Percentiles rank a stretch among this genome's conserved stretches.
phyloP scores from a whole-genome alignment of 2,113 vertebrate species.

The Cebus imitator region DNA sequence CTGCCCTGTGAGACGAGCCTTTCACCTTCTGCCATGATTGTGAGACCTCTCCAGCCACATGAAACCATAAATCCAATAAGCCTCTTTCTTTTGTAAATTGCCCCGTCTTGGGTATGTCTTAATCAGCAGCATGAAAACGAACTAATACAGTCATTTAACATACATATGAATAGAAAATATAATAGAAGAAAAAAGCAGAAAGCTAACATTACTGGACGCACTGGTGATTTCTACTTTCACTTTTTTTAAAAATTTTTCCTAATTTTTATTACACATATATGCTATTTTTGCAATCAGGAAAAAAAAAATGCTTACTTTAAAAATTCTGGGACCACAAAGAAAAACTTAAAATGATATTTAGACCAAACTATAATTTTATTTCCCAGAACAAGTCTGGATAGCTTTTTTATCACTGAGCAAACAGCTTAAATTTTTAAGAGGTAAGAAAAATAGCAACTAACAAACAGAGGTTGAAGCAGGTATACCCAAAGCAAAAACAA shows the following conservation, averaged over 20 bases:
- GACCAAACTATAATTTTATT: conserved; percentile 16
- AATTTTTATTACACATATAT: background rate
- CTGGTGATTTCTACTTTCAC: background rate
- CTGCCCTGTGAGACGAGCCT: too few relatives aligned
- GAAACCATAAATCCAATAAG: too few relatives aligned
- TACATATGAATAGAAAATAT: background rate
- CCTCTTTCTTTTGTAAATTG: too few relatives aligned
- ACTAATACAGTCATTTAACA: background rate
- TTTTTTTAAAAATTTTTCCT: background rate
- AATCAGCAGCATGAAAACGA: too few relatives aligned
- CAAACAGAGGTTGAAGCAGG: background rate
- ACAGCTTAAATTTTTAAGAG: background rate
- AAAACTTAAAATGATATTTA: background rate
- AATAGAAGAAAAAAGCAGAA: background rate
- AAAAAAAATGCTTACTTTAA: background rate
- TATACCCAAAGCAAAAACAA: background rate
- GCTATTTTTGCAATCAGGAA: background rate
- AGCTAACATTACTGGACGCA: background rate
- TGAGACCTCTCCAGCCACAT: too few relatives aligned
- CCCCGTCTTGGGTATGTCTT: too few relatives aligned
- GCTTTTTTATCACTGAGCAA: background rate
- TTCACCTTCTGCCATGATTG: too few relatives aligned
- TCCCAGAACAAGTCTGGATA: background rate
- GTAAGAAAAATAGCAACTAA: background rate
- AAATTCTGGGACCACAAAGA: conserved; percentile 7